Percentiles rank a stretch among this genome's conserved stretches.
Evolutionary conservation across 2,797 vertebrate species (phyloP).

Genomic region (Phyllotis vaccarum): DNA sequence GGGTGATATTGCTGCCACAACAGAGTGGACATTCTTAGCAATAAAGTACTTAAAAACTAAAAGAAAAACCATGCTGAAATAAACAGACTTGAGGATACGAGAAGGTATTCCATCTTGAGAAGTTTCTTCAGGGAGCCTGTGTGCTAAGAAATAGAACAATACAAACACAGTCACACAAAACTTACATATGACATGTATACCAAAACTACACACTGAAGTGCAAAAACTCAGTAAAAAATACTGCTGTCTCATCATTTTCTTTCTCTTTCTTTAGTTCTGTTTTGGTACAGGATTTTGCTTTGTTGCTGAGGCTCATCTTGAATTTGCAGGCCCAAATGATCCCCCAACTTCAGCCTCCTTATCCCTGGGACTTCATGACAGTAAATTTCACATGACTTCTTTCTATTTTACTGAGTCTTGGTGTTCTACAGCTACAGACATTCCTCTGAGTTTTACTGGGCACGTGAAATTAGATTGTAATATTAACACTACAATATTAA

Average conservation of each 20-base stretch:
- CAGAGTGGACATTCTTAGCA: neutral
- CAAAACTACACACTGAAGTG: neutral
- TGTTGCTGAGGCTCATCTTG: neutral
- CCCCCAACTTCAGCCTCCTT: neutral
- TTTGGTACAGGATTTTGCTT: neutral
- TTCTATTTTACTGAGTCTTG: conserved; percentile 9
- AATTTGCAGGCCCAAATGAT: neutral
- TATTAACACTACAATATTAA: neutral
- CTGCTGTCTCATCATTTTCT: neutral
- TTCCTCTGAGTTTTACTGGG: neutral
- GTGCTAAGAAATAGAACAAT: neutral
- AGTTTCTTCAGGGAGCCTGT: neutral
- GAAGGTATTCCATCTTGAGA: neutral
- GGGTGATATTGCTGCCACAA: conserved; percentile 53
- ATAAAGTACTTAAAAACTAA: neutral
- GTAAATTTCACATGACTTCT: neutral
- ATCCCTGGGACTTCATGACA: too few relatives aligned
- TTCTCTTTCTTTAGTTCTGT: neutral
- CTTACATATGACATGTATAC: neutral
- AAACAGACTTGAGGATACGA: neutral
- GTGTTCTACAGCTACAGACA: neutral
- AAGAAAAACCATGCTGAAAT: neutral
- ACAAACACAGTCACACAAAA: neutral
- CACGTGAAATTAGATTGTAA: conserved; percentile 1
- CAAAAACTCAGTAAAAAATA: neutral